Evolutionary conservation across 2,113 vertebrate species (phyloP).

Genomic region (Thomomys bottae): DNA sequence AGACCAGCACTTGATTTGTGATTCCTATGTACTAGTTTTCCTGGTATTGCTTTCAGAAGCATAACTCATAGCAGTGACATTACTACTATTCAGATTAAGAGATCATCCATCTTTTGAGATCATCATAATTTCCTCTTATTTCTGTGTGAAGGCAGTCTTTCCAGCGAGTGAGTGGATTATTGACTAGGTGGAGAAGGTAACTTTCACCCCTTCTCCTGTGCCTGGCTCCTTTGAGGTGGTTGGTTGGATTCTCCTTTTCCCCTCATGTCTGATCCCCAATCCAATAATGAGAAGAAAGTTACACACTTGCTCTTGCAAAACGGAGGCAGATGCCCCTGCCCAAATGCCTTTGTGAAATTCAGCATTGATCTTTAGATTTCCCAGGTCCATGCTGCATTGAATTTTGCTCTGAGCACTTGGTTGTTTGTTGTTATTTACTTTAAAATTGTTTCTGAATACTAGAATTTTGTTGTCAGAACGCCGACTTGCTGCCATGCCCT

Average conservation of each 20-base stretch:
- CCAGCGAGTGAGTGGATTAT: background rate
- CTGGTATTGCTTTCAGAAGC: background rate
- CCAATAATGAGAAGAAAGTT: background rate
- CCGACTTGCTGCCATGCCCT: too few species aligned
- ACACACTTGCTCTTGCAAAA: background rate
- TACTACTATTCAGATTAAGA: background rate
- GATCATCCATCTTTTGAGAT: background rate
- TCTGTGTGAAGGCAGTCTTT: background rate
- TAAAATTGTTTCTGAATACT: too few species aligned
- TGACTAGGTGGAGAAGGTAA: background rate
- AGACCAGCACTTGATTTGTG: background rate
- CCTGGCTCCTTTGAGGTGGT: background rate
- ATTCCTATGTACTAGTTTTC: too few species aligned
- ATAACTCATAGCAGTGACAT: background rate
- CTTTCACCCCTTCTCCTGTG: too few species aligned
- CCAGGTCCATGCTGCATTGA: background rate
- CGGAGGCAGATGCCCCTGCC: too few species aligned
- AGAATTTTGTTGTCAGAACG: too few species aligned
- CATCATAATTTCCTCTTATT: background rate
- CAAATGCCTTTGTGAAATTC: background rate
- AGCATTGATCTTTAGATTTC: accelerated
- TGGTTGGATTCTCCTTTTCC: background rate
- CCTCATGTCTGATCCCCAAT: background rate
- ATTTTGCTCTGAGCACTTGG: background rate
- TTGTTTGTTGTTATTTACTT: too few species aligned